Percentiles rank a stretch among this genome's conserved stretches.
Conservation (phyloP, 2,797 vertebrate species). For the Pampus argenteus region DNA sequence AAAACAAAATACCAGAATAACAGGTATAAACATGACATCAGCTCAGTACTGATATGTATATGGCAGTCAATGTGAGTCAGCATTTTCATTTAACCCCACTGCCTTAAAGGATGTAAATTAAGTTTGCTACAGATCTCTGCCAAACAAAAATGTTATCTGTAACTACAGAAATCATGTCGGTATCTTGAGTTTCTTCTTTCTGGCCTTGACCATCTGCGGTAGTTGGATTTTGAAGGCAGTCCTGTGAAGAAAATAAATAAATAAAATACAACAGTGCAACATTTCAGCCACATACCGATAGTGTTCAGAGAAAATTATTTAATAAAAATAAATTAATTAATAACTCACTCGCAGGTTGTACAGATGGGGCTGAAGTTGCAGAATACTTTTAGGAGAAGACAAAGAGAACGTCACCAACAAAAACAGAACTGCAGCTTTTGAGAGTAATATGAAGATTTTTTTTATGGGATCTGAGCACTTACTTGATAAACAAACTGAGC, state of each 20-base stretch:
- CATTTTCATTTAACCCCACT: background rate
- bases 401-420: slow-evolving; percentile 1
- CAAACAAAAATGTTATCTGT: slow-evolving; percentile 3
- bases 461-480: slow-evolving; percentile 59
- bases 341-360: slow-evolving; percentile 99
- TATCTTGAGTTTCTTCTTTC: slow-evolving; percentile 95
- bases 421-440: background rate
- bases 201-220: slow-evolving; percentile 95
- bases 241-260: slow-evolving; percentile 77
- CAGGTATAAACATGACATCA: background rate
- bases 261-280: background rate
- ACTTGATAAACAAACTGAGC: slow-evolving; percentile 99
- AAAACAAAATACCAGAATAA: background rate
- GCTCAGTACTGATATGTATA: too few species aligned
- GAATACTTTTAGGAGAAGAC: slow-evolving; percentile 87
- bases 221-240: slow-evolving; percentile 98
- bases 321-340: background rate
- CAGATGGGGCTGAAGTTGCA: slow-evolving; percentile 99
- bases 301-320: background rate
- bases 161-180: slow-evolving; percentile 67
- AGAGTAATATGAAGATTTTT: background rate
- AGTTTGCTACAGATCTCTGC: background rate
- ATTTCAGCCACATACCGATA: background rate
- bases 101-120: background rate
- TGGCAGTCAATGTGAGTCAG: background rate